Evolutionary conservation across 2,797 vertebrate genomes (phyloP), one percentile per base, ranked within the genome.

Genomic region (Fundulus diaphanus): DNA sequence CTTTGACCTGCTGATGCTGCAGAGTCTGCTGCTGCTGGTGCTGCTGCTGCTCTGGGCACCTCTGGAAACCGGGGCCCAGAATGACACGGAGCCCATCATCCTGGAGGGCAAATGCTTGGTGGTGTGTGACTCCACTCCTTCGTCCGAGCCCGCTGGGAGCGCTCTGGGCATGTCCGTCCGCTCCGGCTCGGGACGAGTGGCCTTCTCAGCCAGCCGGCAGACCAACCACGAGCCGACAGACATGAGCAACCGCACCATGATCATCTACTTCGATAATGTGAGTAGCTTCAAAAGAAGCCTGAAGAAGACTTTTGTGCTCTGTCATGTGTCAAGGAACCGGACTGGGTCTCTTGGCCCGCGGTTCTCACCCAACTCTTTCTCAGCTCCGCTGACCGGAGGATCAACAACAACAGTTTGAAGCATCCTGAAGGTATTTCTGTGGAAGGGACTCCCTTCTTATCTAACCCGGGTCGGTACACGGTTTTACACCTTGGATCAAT

Each of bases 201-300:
- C 96, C 74, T 96, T 96, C 83, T 96, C 95, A 0, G 95, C 94
- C 88, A 95, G 94, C 71, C 92, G 96, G 48, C 94, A 96, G 87
- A 96, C 95, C 59, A 96, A 96, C 91, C 96, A 96, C 8, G 96
- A 96, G 83, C 95, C 96, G 68, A 95, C 96, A 0, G 95, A 96
- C 85, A 96, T 96, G 95, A 95, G 95, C 92, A 96, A 96, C 77
- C 94, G 94, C 82, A 96, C 94, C 77, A 95, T 95, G 95, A 95
- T 95, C 85, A 96, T 96, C 93, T 96, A 96, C 89, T 96, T 96
- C 70, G 95, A 96, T 79, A 94, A 96, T 81, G 96, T 96, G 83
- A 93, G 89, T 89, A 42, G 16, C 61, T 40, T 42, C n/a, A 40
- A 42, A 67, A 27, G n/a, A 7, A 15, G 5, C 61, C n/a, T 40